These are phyloP conservation scores for Epinephelus lanceolatus DNA, from an alignment of 2,113 vertebrate genomes.

Conservation along the genomic window DNA sequence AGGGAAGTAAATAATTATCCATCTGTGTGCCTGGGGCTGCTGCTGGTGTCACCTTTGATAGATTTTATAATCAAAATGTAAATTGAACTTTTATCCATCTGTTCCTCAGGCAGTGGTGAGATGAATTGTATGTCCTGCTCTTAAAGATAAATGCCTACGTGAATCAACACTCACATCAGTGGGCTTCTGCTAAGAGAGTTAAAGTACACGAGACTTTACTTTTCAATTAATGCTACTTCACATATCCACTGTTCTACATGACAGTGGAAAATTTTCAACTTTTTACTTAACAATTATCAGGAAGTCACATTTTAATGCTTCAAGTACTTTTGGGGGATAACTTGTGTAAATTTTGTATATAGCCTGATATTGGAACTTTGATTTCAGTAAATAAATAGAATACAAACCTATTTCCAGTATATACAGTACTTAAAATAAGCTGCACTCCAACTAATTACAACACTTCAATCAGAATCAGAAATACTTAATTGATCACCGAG, in stretches of 20 bases:
- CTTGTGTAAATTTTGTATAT: background rate
- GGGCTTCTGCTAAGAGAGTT: background rate
- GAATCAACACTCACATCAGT: background rate
- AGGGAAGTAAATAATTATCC: conserved; percentile 1
- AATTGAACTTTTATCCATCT: background rate
- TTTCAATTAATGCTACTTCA: background rate
- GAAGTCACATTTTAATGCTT: background rate
- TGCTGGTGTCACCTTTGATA: background rate
- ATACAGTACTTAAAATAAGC: background rate
- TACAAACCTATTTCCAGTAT: background rate
- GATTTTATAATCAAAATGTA: conserved; percentile 7
- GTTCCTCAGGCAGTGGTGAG: background rate
- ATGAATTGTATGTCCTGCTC: background rate
- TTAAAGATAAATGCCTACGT: background rate
- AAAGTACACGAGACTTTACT: background rate
- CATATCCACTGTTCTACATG: background rate
- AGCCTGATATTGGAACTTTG: background rate
- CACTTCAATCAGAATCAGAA: too few relatives aligned
- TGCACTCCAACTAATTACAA: background rate
- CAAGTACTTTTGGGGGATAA: background rate
- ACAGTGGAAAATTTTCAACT: background rate
- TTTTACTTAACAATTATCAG: background rate
- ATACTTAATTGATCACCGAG: too few relatives aligned
- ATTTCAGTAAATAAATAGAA: background rate
- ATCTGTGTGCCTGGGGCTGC: background rate